Evolutionary conservation across 2,113 vertebrate species (phyloP).

Genomic region (Cryptotis parvus): DNA sequence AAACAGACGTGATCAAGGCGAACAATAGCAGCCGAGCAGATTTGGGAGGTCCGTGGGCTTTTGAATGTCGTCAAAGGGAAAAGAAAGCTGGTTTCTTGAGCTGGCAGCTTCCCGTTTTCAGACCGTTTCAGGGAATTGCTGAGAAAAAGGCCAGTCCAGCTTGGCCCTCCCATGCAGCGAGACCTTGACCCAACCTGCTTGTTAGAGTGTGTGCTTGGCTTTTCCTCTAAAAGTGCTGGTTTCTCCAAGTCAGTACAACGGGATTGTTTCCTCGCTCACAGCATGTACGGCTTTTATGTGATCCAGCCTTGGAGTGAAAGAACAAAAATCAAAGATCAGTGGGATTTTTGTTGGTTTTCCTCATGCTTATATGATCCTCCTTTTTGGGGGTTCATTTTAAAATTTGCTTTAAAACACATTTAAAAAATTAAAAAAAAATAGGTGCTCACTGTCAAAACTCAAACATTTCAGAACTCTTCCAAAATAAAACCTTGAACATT

Average conservation of each 20-base stretch:
- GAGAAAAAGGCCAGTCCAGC: slow-evolving; percentile 1
- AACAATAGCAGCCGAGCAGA: not conserved
- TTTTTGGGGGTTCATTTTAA: not conserved
- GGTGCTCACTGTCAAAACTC: slow-evolving; percentile 2
- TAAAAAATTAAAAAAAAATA: slow-evolving; percentile 7
- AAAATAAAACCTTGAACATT: not conserved
- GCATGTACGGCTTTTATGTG: not conserved
- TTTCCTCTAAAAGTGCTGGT: not conserved
- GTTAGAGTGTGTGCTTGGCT: not conserved
- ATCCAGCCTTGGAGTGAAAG: not conserved
- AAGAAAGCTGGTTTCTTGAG: slow-evolving; percentile 46
- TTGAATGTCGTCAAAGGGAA: slow-evolving; percentile 42
- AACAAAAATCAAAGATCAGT: not conserved
- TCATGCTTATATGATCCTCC: not conserved
- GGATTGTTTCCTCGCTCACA: not conserved
- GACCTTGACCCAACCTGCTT: not conserved
- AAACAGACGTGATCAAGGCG: slow-evolving; percentile 34
- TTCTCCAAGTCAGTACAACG: not conserved
- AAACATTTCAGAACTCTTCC: slow-evolving; percentile 17
- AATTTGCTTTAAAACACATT: slow-evolving; percentile 4
- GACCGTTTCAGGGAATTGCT: slow-evolving; percentile 32
- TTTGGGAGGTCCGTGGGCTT: not conserved
- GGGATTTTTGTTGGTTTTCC: slow-evolving; percentile 1
- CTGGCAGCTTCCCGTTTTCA: slow-evolving; percentile 34
- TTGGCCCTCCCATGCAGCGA: not conserved